These are phyloP conservation scores for Actinopyga echinites DNA, from an alignment of 53 echinoderm and acorn worm genomes.

Conservation along the genomic window DNA sequence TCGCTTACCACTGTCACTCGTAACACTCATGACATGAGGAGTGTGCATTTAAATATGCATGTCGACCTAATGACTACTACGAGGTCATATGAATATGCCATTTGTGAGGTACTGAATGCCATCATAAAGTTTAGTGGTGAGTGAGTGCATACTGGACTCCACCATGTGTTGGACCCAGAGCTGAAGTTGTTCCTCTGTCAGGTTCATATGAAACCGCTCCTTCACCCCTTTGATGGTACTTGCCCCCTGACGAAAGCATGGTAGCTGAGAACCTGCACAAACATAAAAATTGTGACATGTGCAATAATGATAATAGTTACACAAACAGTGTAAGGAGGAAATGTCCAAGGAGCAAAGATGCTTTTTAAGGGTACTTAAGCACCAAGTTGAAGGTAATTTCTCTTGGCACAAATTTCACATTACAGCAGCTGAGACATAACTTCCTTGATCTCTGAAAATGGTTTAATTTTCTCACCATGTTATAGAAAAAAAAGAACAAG, in stretches of 20 bases:
- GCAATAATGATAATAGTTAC: too few species aligned
- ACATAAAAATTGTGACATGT: too few species aligned
- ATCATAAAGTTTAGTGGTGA: conserved; percentile 93
- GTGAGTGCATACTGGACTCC: conserved; percentile 99
- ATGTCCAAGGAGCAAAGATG: too few species aligned
- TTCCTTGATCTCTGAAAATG: too few species aligned
- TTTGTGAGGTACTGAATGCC: conserved; percentile 99
- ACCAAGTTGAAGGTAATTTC: too few species aligned
- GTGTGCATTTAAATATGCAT: neutral
- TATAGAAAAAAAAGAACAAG: too few species aligned
- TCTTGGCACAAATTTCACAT: too few species aligned
- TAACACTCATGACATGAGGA: neutral
- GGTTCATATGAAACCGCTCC: conserved; percentile 94
- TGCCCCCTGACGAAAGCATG: conserved; percentile 98
- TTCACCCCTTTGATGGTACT: conserved; percentile 86
- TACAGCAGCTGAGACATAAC: too few species aligned
- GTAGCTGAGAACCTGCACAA: conserved; percentile 80
- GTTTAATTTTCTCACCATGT: too few species aligned
- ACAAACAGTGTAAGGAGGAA: too few species aligned
- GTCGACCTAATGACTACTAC: neutral
- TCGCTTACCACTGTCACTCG: too few species aligned
- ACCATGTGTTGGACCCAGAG: conserved; percentile 97
- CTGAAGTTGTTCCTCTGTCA: conserved; percentile 97
- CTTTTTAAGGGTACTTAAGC: too few species aligned
- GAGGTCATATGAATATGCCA: conserved; percentile 87